These are phyloP conservation scores for Hydropsyche betteni DNA, from an alignment of 2,888 invertebrate genomes.

Conservation along the genomic window DNA sequence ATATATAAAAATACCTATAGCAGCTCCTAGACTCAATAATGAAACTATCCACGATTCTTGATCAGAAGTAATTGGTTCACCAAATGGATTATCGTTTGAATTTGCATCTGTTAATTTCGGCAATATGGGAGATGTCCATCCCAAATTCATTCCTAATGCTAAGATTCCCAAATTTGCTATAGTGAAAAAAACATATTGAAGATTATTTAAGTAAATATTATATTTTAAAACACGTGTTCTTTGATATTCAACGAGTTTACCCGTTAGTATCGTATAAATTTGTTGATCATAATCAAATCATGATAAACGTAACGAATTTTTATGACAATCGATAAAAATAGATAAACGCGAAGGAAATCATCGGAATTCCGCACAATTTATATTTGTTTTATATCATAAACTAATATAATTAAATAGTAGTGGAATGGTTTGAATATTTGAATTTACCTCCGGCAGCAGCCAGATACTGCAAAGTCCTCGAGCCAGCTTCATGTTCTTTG, in stretches of 20 bases:
- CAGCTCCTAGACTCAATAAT: constrained; percentile 74
- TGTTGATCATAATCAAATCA: too few relatives aligned
- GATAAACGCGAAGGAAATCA: too few relatives aligned
- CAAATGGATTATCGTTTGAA: constrained; percentile 60
- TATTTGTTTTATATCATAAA: too few relatives aligned
- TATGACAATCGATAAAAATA: too few relatives aligned
- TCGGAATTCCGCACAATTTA: too few relatives aligned
- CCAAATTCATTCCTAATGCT: constrained; percentile 74
- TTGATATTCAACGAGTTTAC: neutral
- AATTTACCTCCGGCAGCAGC: constrained; percentile 73
- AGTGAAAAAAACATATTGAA: constrained; percentile 37
- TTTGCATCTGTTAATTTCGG: constrained; percentile 64
- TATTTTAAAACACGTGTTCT: neutral
- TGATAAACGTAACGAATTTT: too few relatives aligned
- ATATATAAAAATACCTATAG: constrained; percentile 63
- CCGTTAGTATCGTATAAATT: neutral
- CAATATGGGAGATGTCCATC: constrained; percentile 79
- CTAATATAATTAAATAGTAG: too few relatives aligned
- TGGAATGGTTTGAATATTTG: neutral
- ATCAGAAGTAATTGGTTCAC: constrained; percentile 62
- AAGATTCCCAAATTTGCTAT: constrained; percentile 75
- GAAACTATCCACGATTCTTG: constrained; percentile 80
- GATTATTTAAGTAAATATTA: too few relatives aligned
- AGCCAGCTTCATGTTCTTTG: constrained; percentile 69
- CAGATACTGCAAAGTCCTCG: constrained; percentile 70